Percentiles rank a stretch among this genome's conserved stretches.
Evolutionary conservation across 2,888 invertebrate species (phyloP).

Genomic region (Tetheella fluctuosa): DNA sequence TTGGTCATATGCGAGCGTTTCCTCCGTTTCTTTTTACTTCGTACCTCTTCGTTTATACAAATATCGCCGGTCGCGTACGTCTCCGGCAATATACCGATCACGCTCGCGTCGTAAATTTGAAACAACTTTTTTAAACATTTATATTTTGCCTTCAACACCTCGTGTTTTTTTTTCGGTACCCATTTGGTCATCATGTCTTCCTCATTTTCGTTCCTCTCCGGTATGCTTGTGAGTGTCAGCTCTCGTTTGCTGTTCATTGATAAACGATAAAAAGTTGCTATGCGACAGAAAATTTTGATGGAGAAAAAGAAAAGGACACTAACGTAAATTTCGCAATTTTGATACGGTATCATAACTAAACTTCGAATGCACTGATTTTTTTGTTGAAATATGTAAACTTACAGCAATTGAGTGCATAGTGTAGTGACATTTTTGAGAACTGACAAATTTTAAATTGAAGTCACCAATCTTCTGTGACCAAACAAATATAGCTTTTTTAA

Average conservation of each 20-base stretch:
- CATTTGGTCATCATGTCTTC: conserved; percentile 57
- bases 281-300: conserved; percentile 59
- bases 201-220: conserved; percentile 60
- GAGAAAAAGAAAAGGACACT: conserved; percentile 58
- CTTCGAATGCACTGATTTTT: conserved; percentile 39
- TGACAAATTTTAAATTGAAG: conserved; percentile 14
- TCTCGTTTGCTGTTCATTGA: conserved; percentile 52
- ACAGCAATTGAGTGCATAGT: conserved; percentile 49
- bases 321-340: conserved; percentile 64
- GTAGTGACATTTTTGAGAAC: conserved; percentile 56
- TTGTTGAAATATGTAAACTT: conserved; percentile 29
- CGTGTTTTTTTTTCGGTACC: conserved; percentile 78
- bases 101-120: conserved; percentile 75
- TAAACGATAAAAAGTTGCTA: conserved; percentile 32
- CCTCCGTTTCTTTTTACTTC: conserved; percentile 35
- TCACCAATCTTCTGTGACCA: neutral
- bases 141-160: conserved; percentile 75
- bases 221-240: conserved; percentile 56
- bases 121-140: conserved; percentile 77
- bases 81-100: conserved; percentile 66
- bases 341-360: conserved; percentile 67
- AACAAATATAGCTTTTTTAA: conserved; percentile 9
- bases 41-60: conserved; percentile 31
- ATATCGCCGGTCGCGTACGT: conserved; percentile 23
- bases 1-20: conserved; percentile 66